These are phyloP conservation scores for Aphidoletes aphidimyza DNA, from an alignment of 2,888 invertebrate genomes.

Conservation along the genomic window DNA sequence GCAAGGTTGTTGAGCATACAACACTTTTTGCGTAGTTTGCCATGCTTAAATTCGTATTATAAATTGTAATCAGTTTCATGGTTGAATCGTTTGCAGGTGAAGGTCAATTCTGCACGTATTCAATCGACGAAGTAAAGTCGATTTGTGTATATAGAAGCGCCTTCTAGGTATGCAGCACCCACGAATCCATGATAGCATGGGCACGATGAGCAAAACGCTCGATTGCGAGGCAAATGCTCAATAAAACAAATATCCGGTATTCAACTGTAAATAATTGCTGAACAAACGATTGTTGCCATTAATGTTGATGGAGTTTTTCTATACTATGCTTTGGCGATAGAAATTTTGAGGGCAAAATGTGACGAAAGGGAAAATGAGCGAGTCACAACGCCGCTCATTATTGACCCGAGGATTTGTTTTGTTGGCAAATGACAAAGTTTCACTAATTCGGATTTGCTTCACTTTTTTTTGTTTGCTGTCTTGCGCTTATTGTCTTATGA, in stretches of 20 bases:
- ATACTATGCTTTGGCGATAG: neutral
- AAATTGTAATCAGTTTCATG: slow-evolving; percentile 50
- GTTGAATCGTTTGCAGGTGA: slow-evolving; percentile 31
- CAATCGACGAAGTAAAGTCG: neutral
- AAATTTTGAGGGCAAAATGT: too few relatives aligned
- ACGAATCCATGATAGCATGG: neutral
- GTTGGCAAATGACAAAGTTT: slow-evolving; percentile 24
- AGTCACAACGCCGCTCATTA: neutral
- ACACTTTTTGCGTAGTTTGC: neutral
- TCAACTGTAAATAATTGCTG: slow-evolving; percentile 49
- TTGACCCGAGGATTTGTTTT: slow-evolving; percentile 42
- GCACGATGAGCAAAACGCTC: neutral
- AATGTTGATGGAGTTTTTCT: slow-evolving; percentile 32
- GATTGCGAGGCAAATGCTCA: neutral
- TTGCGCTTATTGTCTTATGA: neutral
- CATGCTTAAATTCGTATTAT: slow-evolving; percentile 11
- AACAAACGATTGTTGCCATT: slow-evolving; percentile 5
- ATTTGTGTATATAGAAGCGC: too few relatives aligned
- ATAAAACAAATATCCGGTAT: slow-evolving; percentile 49
- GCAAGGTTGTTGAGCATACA: neutral
- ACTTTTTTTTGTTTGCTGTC: neutral
- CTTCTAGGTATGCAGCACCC: neutral
- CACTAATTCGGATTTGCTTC: slow-evolving; percentile 6
- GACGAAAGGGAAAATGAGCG: neutral
- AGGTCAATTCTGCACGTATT: neutral